Evolutionary conservation across 2,113 vertebrate genomes (phyloP), one percentile per base, ranked within the genome.

Genomic region (Rhadina sibilatrix): DNA sequence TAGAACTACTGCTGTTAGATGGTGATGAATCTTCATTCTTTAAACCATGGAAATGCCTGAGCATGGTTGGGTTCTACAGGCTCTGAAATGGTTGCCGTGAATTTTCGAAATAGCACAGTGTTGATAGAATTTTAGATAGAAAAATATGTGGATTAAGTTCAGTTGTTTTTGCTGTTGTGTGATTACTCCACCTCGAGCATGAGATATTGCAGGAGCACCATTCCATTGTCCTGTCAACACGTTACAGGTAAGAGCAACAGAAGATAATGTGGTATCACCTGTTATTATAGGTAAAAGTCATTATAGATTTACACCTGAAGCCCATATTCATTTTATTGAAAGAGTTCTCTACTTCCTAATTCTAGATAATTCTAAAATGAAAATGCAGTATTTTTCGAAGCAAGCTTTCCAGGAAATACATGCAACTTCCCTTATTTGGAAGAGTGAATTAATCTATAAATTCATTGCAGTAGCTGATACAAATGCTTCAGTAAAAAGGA

Each of bases 91-190:
- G 5, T 78, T 70, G 42, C 37, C 85, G 50, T 57, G 66, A 37
- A 37, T 90, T 90, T 92, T 75, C 37, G 47, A 52, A 81, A 31
- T 27, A 72, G n/a, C 31, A 10, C 22, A 25, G 6, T 22, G n/a
- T 37, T 0, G 0, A 66, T 42, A 35, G 44, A 66, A n/a, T 70
- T 38, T 15, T 82, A n/a, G n/a, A n/a, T n/a, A n/a, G 38, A 49
- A 74, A 74, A 90, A 53, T 27, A 25, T 5, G 21, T 75, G 18
- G 11, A 40, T 49, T 38, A 65, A 83, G 37, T 47, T 80, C 20
- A 37, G 6, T 13, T 15, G 53, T 4, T 85, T 75, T 19, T 81
- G 10, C 35, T 85, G 25, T 54, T 71, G 33, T 14, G 4, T 56
- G 40, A 44, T 54, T 64, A 18, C 40, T 92, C n/a, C 37, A 16